Evolutionary conservation across 2,113 vertebrate species (phyloP).

Genomic region (Passerina amoena): DNA sequence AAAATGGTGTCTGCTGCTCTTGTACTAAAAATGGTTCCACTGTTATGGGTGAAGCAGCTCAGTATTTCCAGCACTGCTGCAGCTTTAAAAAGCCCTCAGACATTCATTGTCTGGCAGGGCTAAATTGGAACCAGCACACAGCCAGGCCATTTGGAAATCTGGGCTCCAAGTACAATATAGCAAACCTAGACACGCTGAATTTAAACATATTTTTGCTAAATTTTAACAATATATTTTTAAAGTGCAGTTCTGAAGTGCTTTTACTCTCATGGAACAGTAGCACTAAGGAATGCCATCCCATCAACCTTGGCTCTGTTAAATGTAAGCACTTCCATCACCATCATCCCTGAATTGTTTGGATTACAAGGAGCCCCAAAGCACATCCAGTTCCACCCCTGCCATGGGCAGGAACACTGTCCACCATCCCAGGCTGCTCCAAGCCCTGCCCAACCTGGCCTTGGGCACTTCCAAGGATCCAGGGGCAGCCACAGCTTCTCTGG

Average conservation of each 20-base stretch:
- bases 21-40: background rate
- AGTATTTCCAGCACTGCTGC: background rate
- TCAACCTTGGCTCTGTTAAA: background rate
- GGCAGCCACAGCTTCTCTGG: background rate
- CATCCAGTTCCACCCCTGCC: accelerated
- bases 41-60: background rate
- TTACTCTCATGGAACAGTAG: background rate
- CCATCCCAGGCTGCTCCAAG: accelerated
- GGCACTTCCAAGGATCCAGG: background rate
- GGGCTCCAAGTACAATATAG: background rate
- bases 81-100: background rate
- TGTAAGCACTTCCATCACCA: background rate
- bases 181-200: background rate
- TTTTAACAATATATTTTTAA: background rate
- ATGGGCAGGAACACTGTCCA: background rate
- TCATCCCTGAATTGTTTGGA: background rate
- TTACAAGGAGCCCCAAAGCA: background rate
- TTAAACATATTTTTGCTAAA: too few species aligned
- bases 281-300: background rate
- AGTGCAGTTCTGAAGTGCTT: background rate
- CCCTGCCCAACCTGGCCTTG: accelerated
- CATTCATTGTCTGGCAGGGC: background rate
- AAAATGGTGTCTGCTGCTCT: background rate
- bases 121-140: background rate
- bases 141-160: background rate